Base-by-base conservation (phyloP, 1,140 invertebrate genomes). In the Stegodyphus mimosarum region DNA sequence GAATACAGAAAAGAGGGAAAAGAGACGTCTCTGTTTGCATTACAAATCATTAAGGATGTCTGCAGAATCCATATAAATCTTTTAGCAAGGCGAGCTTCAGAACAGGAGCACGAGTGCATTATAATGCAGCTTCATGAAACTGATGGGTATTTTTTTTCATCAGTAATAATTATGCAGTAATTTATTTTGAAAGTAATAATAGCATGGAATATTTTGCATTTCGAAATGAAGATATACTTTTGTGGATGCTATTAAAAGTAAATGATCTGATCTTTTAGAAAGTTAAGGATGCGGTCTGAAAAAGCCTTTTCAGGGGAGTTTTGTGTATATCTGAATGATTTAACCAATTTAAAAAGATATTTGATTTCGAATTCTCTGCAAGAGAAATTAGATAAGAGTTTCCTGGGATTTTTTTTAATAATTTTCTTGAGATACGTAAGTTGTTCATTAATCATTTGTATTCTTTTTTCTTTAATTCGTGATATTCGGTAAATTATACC, bases 1-100 rank as follows among this genome's bases (percentile, higher is more conserved):
- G 15, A 60, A 60, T 60, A 15, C 33, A 33, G 33, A 3, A 33
- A n/a, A 15, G n/a, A 50, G 33, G 18, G 50, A 49, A 74, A 74
- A 52, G 50, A 18, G 64, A 18, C 80, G 49, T 74, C 71, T 64
- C 70, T 60, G 80, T 83, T 83, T 83, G 80, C 48, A 83, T 83
- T 83, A 74, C 80, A 64, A 83, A 83, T 83, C 80, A 74, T 83
- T 83, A 83, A 74, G 53, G 80, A 83, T 72, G 71, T 70, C 67
- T 70, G 18, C 18, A 33, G 53, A 48, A 80, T 7, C 17, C 66
- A 60, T 71, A 80, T 80, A 80, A 83, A 83, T 83, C 71, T 83
- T 83, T 83, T 63, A 83, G 70, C 80, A 83, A 18, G 15, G 69
- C 9, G 55, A 60, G 9, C 15, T 60, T 60, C 55, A 2, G 9